phyloP scores from a whole-genome alignment of 2,888 invertebrate genomes.

The Callosobruchus maculatus region DNA sequence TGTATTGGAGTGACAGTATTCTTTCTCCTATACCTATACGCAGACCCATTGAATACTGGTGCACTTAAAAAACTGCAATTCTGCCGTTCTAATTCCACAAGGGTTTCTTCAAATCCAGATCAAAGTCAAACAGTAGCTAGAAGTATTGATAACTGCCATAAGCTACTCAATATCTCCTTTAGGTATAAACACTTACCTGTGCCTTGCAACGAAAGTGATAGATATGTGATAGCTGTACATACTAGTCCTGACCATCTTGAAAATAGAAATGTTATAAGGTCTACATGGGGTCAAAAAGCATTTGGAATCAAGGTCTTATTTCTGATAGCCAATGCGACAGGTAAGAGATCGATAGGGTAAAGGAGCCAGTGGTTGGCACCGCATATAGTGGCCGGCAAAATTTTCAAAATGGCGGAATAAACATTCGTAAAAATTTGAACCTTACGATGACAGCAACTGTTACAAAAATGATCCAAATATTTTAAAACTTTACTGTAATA shows the following conservation, averaged over 20 bases:
- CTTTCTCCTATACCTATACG: neutral
- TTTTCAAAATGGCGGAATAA: too few relatives aligned
- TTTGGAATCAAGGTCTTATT: neutral
- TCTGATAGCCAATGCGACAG: neutral
- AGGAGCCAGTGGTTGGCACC: too few relatives aligned
- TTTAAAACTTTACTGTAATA: too few relatives aligned
- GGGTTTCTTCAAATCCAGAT: neutral
- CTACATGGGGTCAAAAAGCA: neutral
- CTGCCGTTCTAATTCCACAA: neutral
- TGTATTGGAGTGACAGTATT: neutral
- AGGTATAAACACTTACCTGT: neutral
- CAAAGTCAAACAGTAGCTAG: neutral
- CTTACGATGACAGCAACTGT: too few relatives aligned
- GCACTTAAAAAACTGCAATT: neutral
- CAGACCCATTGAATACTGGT: neutral
- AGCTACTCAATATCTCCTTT: neutral
- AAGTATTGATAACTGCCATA: neutral
- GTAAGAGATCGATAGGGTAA: too few relatives aligned
- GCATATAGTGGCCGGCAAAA: too few relatives aligned
- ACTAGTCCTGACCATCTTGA: neutral
- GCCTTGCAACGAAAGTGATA: neutral
- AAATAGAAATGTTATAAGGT: neutral
- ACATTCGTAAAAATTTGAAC: too few relatives aligned
- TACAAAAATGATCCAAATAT: too few relatives aligned
- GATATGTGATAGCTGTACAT: neutral